A percentile compares a stretch with the other conserved stretches of the same genome.
These are phyloP conservation scores for Parazoanthus atlanticus DNA, from an alignment of 92 coral and sea anemone genomes.

Conservation along the genomic window DNA sequence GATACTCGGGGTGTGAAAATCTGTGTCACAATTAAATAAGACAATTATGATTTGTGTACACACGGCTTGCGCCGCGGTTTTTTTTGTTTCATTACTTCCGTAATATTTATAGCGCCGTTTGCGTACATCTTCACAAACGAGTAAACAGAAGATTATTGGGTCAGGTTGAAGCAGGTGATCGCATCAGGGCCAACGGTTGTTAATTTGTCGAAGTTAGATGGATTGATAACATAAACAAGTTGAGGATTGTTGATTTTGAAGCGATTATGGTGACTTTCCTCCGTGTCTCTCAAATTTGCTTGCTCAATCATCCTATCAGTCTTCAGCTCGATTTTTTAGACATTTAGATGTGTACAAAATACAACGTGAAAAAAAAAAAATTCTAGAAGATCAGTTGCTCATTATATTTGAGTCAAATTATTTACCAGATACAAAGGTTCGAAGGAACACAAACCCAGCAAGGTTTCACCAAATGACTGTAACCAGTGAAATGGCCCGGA, in stretches of 20 bases:
- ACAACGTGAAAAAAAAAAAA: too few relatives aligned
- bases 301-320: too few relatives aligned
- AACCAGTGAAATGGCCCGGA: too few relatives aligned
- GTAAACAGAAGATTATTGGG: neutral
- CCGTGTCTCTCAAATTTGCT: too few relatives aligned
- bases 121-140: neutral
- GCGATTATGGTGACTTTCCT: neutral
- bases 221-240: neutral
- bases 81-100: neutral
- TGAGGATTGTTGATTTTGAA: neutral
- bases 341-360: too few relatives aligned
- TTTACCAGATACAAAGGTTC: too few relatives aligned
- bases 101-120: neutral
- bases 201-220: neutral
- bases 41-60: conserved; percentile 7
- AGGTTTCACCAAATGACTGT: too few relatives aligned
- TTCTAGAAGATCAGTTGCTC: too few relatives aligned
- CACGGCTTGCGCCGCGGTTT: neutral
- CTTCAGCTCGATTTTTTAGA: too few relatives aligned
- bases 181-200: neutral
- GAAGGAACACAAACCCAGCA: too few relatives aligned
- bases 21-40: conserved; percentile 2
- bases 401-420: too few relatives aligned
- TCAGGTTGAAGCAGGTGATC: neutral
- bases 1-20: neutral